Percentiles rank a stretch among this genome's conserved stretches.
Evolutionary conservation across 2,888 invertebrate genomes (phyloP).

Genomic region (Phyllotreta striolata): DNA sequence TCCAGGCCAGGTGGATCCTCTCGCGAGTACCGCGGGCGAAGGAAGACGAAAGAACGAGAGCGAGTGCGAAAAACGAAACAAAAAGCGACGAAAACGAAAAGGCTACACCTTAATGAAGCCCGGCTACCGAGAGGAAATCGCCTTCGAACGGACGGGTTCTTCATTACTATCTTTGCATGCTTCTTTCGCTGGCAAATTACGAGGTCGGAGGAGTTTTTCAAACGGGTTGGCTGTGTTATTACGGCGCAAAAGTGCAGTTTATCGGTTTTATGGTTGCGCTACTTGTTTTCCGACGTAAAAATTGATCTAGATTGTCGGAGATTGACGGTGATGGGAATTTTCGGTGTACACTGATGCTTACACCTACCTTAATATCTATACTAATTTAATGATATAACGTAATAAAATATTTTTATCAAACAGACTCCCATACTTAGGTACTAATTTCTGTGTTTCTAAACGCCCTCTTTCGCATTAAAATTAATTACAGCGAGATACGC

Average conservation of each 20-base stretch:
- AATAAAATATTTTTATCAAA: too few relatives aligned
- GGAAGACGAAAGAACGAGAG: slow-evolving; percentile 3
- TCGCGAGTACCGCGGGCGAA: slow-evolving; percentile 9
- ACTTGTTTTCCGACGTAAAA: slow-evolving; percentile 22
- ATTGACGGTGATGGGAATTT: too few relatives aligned
- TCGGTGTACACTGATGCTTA: too few relatives aligned
- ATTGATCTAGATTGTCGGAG: slow-evolving; percentile 5
- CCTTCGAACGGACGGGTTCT: slow-evolving; percentile 30
- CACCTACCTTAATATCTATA: too few relatives aligned
- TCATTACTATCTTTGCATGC: slow-evolving; percentile 41
- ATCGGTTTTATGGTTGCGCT: slow-evolving; percentile 21
- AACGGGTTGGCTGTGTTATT: slow-evolving; percentile 14
- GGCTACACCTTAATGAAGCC: slow-evolving; percentile 40
- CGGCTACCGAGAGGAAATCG: slow-evolving; percentile 39
- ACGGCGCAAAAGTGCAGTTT: slow-evolving; percentile 11
- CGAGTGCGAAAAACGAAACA: slow-evolving; percentile 20
- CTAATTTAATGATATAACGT: too few relatives aligned
- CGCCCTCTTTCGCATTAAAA: too few relatives aligned
- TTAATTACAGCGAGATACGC: not conserved
- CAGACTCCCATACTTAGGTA: too few relatives aligned
- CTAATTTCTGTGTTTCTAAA: too few relatives aligned
- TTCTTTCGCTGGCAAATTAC: slow-evolving; percentile 29
- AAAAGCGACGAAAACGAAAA: slow-evolving; percentile 29
- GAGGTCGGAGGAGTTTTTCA: slow-evolving; percentile 22
- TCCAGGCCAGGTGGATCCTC: slow-evolving; percentile 35